Conservation (phyloP, 2,797 vertebrate genomes). For the Anguilla marmorata region DNA sequence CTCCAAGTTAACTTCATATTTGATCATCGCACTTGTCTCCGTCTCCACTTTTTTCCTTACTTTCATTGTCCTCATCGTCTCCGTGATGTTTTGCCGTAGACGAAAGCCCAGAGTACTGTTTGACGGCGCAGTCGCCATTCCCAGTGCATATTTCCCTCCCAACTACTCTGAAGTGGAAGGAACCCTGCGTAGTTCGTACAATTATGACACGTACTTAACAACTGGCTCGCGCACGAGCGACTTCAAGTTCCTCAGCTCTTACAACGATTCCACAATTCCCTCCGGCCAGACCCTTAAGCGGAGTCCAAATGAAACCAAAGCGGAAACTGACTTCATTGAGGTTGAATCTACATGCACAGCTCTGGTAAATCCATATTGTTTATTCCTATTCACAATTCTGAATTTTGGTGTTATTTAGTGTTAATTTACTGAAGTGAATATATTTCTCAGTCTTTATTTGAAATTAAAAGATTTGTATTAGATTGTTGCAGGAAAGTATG, state of each 20-base stretch:
- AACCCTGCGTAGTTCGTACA: neutral
- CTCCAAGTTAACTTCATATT: slow-evolving; percentile 20
- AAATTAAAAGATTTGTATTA: too few relatives aligned
- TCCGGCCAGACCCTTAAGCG: neutral
- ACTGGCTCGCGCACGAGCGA: neutral
- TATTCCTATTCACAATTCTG: neutral
- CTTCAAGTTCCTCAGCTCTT: slow-evolving; percentile 12
- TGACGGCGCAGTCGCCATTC: slow-evolving; percentile 12
- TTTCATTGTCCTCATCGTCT: neutral
- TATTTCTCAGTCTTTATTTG: too few relatives aligned
- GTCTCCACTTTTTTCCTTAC: slow-evolving; percentile 8
- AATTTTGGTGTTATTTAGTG: neutral
- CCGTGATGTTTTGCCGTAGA: slow-evolving; percentile 1
- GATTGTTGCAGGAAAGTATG: too few relatives aligned
- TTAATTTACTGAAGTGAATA: neutral
- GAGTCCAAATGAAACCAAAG: slow-evolving; percentile 16
- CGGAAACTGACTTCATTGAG: neutral
- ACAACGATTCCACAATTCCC: neutral
- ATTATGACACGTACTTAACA: slow-evolving; percentile 14
- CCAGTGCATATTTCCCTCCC: neutral
- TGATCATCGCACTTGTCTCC: neutral
- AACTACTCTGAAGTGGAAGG: neutral
- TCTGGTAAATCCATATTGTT: neutral
- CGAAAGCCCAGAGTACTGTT: neutral
- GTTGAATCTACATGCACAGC: neutral